Evolutionary conservation across 1,140 invertebrate species (phyloP), one percentile per base, ranked within the genome.

Genomic region (Drosophila punjabiensis): DNA sequence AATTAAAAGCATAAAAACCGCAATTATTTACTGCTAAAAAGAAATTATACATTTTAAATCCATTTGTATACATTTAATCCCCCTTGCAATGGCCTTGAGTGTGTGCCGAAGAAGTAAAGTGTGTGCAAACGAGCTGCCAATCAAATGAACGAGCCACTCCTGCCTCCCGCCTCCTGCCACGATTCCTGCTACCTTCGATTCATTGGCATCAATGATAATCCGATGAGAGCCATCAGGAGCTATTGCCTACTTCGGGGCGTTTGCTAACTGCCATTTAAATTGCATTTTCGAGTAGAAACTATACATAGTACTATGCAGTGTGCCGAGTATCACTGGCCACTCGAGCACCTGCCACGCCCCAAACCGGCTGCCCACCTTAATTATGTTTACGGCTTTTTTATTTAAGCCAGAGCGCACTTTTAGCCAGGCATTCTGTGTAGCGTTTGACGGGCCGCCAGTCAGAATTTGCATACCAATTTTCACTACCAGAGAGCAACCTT

Each of bases 381-480:
- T 82, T 82, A 86, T 87, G 82, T 81, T 88, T 63, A 55, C 68
- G 52, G 65, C 69, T 74, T 73, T 82, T 81, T 71, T 48, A 35
- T 58, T 60, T 76, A 68, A 59, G 53, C 55, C 55, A 24, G 50
- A 33, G 62, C 56, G 50, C 55, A 56, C 80, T 73, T 82, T 78
- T 82, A 63, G 65, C 68, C 73, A 76, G 71, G 77, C 71, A 83
- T 86, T 85, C 82, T 85, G 79, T 75, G 61, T 69, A 56, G 76
- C 45, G 55, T 61, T 66, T 66, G 50, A 68, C 71, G 56, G 67
- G 62, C 60, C 61, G 65, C 33, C 67, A 66, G 64, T 20, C 64
- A 55, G 64, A 76, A 87, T 87, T 89, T 87, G 85, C 84, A 87
- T 87, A 89, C 85, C 85, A 87, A 84, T 87, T 87, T 50, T 53